Conservation (phyloP, 2,113 vertebrate species). For the Cyprinodon brontotheroides region DNA sequence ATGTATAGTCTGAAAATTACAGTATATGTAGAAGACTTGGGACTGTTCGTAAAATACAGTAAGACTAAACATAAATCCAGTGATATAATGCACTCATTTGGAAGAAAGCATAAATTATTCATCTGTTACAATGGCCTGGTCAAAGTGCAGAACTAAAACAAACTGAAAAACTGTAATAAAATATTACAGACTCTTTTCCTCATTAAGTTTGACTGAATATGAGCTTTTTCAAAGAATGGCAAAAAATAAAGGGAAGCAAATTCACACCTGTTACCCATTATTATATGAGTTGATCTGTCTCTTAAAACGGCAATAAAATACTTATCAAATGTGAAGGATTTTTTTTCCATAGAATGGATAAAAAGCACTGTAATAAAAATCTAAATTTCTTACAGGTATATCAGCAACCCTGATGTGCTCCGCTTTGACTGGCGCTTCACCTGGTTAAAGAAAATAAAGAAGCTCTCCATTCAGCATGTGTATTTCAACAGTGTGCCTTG, state of each 20-base stretch:
- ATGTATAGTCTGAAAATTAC: no score
- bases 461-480: slow-evolving; percentile 78
- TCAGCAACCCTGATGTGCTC: slow-evolving; percentile 86
- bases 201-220: background rate
- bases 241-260: background rate
- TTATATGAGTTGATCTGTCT: background rate
- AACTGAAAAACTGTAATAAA: no score
- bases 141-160: no score
- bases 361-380: background rate
- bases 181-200: no score
- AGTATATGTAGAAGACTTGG: no score
- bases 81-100: no score
- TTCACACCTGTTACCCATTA: background rate
- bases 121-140: no score
- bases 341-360: background rate
- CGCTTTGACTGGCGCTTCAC: slow-evolving; percentile 88
- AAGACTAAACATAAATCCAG: no score
- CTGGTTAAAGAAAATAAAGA: slow-evolving; percentile 79
- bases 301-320: background rate
- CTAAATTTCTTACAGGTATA: slow-evolving; percentile 73
- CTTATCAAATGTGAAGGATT: background rate
- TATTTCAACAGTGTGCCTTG: slow-evolving; percentile 87
- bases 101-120: no score
- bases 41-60: no score
- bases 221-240: background rate